Conservation (phyloP, 2,113 vertebrate genomes). For the Antennarius striatus region DNA sequence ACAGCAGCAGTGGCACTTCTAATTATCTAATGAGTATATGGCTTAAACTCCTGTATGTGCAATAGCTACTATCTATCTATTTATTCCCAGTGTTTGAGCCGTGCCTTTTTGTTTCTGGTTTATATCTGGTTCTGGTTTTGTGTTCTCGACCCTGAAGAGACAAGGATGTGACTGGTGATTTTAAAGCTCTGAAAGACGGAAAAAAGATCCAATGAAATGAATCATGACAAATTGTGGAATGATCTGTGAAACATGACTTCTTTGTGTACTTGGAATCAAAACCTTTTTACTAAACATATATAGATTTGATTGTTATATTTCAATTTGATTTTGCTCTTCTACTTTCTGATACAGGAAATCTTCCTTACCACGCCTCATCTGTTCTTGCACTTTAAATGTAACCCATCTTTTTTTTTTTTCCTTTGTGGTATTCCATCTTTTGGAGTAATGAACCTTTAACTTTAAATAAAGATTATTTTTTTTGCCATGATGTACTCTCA, state of each 20-base stretch:
- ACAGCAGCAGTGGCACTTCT: constrained; percentile 48
- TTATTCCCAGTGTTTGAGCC: constrained; percentile 40
- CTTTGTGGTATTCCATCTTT: constrained; percentile 46
- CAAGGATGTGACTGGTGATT: constrained; percentile 58
- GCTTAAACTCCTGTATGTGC: constrained; percentile 81
- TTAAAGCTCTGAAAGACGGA: constrained; percentile 31
- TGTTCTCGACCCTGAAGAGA: constrained; percentile 36
- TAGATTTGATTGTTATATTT: constrained; percentile 61
- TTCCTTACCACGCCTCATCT: constrained; percentile 30
- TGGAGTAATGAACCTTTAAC: constrained; percentile 62
- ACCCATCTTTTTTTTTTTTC: constrained; percentile 47
- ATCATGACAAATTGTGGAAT: constrained; percentile 46
- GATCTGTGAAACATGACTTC: constrained; percentile 47
- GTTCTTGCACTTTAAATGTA: constrained; percentile 74
- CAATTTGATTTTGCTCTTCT: constrained; percentile 40
- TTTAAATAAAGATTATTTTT: constrained; percentile 80
- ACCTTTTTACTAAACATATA: constrained; percentile 65
- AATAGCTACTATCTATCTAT: constrained; percentile 74
- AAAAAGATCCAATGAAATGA: constrained; percentile 16
- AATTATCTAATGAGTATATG: constrained; percentile 53
- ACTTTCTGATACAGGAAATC: constrained; percentile 36
- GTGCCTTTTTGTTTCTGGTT: constrained; percentile 47
- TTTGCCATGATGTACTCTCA: constrained; percentile 66
- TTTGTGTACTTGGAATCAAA: constrained; percentile 61
- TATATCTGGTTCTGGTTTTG: constrained; percentile 36